phyloP scores from a whole-genome alignment of 2,113 vertebrate genomes.

The Erinaceus europaeus region DNA sequence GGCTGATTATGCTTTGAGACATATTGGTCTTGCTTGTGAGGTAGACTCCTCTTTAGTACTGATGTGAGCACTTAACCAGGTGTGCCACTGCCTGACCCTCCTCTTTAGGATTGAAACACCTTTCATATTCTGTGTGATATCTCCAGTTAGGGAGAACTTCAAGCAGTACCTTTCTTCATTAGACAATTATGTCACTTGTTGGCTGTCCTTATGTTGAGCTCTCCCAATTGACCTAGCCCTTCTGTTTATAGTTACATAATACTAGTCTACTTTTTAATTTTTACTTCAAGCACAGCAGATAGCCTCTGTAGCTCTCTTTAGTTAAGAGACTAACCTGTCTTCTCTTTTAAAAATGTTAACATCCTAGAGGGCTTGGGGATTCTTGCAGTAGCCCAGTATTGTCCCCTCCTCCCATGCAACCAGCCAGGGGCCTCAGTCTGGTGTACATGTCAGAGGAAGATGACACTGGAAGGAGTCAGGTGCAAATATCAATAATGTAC shows the following conservation, averaged over 20 bases:
- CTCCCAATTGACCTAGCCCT: background rate
- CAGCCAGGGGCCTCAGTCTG: background rate
- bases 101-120: too few species aligned
- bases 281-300: background rate
- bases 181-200: background rate
- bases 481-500: slow-evolving; percentile 66
- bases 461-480: slow-evolving; percentile 59
- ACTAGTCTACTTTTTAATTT: background rate
- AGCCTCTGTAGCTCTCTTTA: slow-evolving; percentile 7
- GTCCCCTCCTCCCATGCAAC: background rate
- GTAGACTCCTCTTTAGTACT: too few species aligned
- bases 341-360: slow-evolving; percentile 33
- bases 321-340: slow-evolving; percentile 16
- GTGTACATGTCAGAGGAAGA: slow-evolving; percentile 68
- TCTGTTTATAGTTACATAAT: slow-evolving; percentile 20
- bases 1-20: background rate
- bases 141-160: background rate
- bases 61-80: too few species aligned
- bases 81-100: too few species aligned
- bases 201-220: slow-evolving; percentile 19
- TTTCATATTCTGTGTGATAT: background rate
- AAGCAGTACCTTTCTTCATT: background rate
- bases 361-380: background rate
- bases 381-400: background rate
- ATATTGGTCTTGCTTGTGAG: background rate